Conservation (phyloP, 2,113 vertebrate species). For the Calypte anna region DNA sequence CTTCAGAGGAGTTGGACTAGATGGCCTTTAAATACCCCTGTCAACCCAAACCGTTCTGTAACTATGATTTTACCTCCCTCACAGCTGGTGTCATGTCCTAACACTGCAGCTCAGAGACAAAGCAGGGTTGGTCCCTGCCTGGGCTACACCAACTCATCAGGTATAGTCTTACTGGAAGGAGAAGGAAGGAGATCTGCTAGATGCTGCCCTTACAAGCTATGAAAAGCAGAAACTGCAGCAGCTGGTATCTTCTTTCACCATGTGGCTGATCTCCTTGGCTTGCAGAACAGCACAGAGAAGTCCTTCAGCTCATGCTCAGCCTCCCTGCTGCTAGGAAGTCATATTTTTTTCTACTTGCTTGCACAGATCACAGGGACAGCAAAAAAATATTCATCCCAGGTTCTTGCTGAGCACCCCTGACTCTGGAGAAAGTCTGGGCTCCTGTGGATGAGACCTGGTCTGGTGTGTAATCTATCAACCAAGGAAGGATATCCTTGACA, state of each 20-base stretch:
- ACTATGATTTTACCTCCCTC: neutral
- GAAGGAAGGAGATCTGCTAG: neutral
- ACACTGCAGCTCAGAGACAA: neutral
- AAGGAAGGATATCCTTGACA: neutral
- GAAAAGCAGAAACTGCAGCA: neutral
- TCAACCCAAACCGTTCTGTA: neutral
- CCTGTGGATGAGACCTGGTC: rapidly evolving
- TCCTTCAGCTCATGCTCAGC: neutral
- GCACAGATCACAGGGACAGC: neutral
- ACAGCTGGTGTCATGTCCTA: neutral
- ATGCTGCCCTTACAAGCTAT: neutral
- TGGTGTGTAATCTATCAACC: neutral
- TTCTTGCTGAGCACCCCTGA: neutral
- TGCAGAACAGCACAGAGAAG: neutral
- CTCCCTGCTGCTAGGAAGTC: neutral
- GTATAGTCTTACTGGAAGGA: too few species aligned
- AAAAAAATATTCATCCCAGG: neutral
- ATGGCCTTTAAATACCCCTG: neutral
- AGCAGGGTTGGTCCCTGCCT: neutral
- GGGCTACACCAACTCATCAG: neutral
- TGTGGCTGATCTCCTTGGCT: rapidly evolving
- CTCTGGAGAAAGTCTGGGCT: neutral
- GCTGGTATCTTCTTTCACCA: neutral
- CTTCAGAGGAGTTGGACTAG: neutral
- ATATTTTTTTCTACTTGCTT: neutral